A percentile compares a stretch with the other conserved stretches of the same genome.
Conservation (phyloP, 1,140 invertebrate genomes). For the Rhyacophila brunnea region DNA sequence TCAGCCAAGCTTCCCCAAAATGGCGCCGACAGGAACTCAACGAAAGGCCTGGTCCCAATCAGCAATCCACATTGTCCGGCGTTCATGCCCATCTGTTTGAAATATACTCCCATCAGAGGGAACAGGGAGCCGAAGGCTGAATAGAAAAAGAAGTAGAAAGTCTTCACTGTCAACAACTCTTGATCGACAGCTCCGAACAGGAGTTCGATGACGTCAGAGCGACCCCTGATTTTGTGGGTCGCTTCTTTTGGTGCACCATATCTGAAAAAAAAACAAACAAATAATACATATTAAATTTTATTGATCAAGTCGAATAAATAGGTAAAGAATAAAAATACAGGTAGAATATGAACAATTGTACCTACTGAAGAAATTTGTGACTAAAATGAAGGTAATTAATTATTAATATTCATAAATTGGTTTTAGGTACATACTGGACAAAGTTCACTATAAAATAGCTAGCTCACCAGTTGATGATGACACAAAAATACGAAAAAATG, state of each 20-base stretch:
- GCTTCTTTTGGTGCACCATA: conserved; percentile 83
- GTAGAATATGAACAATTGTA: too few species aligned
- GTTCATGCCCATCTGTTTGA: conserved; percentile 98
- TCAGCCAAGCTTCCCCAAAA: conserved; percentile 97
- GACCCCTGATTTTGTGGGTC: conserved; percentile 84
- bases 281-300: too few species aligned
- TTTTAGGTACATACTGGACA: too few species aligned
- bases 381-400: too few species aligned
- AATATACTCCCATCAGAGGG: conserved; percentile 97
- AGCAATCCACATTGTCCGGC: conserved; percentile 90
- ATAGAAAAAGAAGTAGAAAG: conserved; percentile 99
- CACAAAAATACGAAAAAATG: too few species aligned
- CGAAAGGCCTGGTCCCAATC: conserved; percentile 90
- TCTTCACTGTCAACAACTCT: conserved; percentile 89
- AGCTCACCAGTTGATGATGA: too few species aligned
- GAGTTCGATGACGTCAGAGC: conserved; percentile 78
- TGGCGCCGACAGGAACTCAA: conserved; percentile 96
- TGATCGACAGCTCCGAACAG: conserved; percentile 82
- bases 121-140: conserved; percentile 98
- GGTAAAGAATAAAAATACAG: too few species aligned
- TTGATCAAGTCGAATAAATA: too few species aligned
- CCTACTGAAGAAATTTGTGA: too few species aligned
- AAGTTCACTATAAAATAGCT: too few species aligned
- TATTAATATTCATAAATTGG: too few species aligned
- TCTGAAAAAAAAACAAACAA: conserved; percentile 41